phyloP scores from a whole-genome alignment of 2,888 invertebrate species.

The Euplagia quadripunctaria region DNA sequence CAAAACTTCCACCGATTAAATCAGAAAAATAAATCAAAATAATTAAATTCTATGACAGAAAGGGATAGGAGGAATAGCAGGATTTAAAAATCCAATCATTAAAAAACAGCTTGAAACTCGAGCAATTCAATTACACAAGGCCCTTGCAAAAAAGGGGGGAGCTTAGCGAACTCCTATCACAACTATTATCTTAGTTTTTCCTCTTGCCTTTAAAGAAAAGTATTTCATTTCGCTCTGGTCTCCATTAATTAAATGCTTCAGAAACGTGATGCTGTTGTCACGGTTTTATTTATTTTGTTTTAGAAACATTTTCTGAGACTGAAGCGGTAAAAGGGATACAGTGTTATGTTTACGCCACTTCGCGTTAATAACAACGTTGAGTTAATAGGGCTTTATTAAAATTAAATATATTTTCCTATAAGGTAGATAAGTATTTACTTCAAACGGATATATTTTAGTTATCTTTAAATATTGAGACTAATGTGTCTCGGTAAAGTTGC shows the following conservation, averaged over 20 bases:
- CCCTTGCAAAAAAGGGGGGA: constrained; percentile 34
- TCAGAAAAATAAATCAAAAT: not conserved
- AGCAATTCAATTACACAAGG: constrained; percentile 63
- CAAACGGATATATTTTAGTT: not conserved
- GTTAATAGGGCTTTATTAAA: not conserved
- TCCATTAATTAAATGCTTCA: constrained; percentile 70
- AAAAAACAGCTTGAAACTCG: constrained; percentile 43
- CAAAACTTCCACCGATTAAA: not conserved
- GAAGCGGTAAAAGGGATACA: constrained; percentile 31
- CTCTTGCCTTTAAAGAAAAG: constrained; percentile 56
- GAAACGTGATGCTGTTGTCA: constrained; percentile 57
- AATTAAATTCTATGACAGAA: not conserved
- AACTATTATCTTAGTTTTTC: constrained; percentile 64
- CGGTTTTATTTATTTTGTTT: constrained; percentile 55
- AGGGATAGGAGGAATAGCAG: not conserved
- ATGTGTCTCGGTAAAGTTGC: no score
- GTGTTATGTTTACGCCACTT: constrained; percentile 39
- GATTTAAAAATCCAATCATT: constrained; percentile 37
- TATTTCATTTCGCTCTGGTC: constrained; percentile 64
- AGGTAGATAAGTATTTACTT: not conserved
- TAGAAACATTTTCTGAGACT: constrained; percentile 43
- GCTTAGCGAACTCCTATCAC: constrained; percentile 48
- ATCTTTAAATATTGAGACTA: no score
- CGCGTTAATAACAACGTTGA: not conserved
- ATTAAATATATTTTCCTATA: not conserved